phyloP scores from a whole-genome alignment of 1,140 invertebrate genomes.

The Augochlora pura region DNA sequence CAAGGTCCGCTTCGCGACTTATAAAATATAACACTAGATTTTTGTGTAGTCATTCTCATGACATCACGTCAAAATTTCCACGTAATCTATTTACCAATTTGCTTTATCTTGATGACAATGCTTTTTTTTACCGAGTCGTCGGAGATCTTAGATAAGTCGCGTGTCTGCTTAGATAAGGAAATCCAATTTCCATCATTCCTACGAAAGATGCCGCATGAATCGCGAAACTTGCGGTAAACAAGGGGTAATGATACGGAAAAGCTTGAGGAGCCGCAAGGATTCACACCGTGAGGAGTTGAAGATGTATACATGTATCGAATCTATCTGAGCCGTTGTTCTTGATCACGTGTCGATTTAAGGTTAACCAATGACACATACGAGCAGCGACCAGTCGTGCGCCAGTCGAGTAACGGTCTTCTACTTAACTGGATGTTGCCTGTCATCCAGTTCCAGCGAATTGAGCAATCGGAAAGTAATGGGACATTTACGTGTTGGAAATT shows the following conservation, averaged over 20 bases:
- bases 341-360: slow-evolving; percentile 41
- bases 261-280: not conserved
- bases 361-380: slow-evolving; percentile 50
- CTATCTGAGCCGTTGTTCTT: not conserved
- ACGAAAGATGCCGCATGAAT: not conserved
- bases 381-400: not conserved
- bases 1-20: no score
- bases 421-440: slow-evolving; percentile 2
- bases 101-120: not conserved
- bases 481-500: slow-evolving; percentile 10
- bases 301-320: slow-evolving; percentile 2
- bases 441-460: not conserved
- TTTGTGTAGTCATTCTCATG: not conserved
- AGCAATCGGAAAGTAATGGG: slow-evolving; percentile 37
- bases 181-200: not conserved
- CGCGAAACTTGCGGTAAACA: not conserved
- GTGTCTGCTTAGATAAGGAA: slow-evolving; percentile 3
- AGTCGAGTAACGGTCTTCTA: slow-evolving; percentile 36
- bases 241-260: not conserved
- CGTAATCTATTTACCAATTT: not conserved
- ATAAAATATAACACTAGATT: not conserved
- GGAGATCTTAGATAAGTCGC: not conserved
- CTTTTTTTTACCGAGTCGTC: not conserved
- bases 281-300: no score
- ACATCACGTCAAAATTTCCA: not conserved